phyloP scores from a whole-genome alignment of 2,797 vertebrate species.

The Microctenopoma stevenorrisi region DNA sequence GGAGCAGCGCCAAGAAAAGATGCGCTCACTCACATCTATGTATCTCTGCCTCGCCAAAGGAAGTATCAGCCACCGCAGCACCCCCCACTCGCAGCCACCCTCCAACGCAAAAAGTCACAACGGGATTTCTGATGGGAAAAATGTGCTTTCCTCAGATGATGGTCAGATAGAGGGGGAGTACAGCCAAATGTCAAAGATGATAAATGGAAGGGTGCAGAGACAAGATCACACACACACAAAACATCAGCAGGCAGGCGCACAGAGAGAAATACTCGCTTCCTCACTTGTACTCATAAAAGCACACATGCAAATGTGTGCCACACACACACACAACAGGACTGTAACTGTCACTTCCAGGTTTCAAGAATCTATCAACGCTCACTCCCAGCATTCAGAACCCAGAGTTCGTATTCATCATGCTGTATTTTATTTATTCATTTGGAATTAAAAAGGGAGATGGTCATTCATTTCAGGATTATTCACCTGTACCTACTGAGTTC shows the following conservation, averaged over 20 bases:
- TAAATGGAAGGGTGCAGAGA: conserved; percentile 83
- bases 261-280: conserved; percentile 36
- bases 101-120: conserved; percentile 83
- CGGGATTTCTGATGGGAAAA: conserved; percentile 87
- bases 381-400: not conserved
- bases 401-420: too few species aligned
- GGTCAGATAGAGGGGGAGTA: conserved; percentile 81
- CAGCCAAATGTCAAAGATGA: conserved; percentile 87
- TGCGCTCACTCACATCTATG: conserved; percentile 74
- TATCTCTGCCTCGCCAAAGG: conserved; percentile 74
- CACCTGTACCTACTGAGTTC: too few species aligned
- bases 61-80: conserved; percentile 71
- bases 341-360: conserved; percentile 22
- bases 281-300: conserved; percentile 31
- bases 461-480: too few species aligned
- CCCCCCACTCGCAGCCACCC: conserved; percentile 2
- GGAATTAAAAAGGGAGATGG: too few species aligned
- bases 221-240: conserved; percentile 72
- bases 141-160: conserved; percentile 87
- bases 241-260: conserved; percentile 7
- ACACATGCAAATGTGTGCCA: conserved; percentile 39
- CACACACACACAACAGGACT: conserved; percentile 1
- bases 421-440: too few species aligned
- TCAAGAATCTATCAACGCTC: conserved; percentile 39
- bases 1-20: conserved; percentile 73